Base-by-base conservation (phyloP, 2,888 invertebrate genomes). In the Acrobasis repandana region DNA sequence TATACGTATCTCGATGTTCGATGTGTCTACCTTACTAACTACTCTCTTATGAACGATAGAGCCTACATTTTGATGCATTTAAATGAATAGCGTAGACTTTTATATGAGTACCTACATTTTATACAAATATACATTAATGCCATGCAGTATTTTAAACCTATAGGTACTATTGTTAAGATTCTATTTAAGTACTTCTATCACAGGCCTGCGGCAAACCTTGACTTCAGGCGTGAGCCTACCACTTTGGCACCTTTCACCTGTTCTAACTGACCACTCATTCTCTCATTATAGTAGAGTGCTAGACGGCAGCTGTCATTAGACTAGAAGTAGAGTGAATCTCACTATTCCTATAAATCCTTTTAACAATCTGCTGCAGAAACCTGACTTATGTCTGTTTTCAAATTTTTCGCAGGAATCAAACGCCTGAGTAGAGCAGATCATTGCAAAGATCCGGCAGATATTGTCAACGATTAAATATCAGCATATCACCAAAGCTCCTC, bases 371-470 rank as follows among this genome's bases (percentile, higher is more conserved):
- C 81, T 71, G 76, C 82, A 82, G 76, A 80, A 79, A 79, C 81
- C 74, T 86, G 84, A 88, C 83, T 83, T 75, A 83, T 75, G 79
- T 74, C 71, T 80, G 79, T 84, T 90, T 88, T 86, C 74, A 83
- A 88, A 88, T 88, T 82, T 88, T 86, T 93, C 93, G 76, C 91
- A 95, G 95, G 96, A 96, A 93, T 96, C 96, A 91, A 96, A 96
- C 93, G 96, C 96, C 96, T 96, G 96, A 96, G 96, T 96, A 94
- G 95, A 95, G 94, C 95, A 95, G 95, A 95, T 96, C 94, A 95
- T 95, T 95, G 95, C 95, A 94, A 95, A 95, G 94, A 95, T 95
- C 94, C 95, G 95, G 93, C 94, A 94, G 93, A 94, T 95, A 93
- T 93, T 95, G 93, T 93, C 95, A 87, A 95, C 95, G 93, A 95